Conservation (phyloP, 2,797 vertebrate genomes). For the Dallia pectoralis region DNA sequence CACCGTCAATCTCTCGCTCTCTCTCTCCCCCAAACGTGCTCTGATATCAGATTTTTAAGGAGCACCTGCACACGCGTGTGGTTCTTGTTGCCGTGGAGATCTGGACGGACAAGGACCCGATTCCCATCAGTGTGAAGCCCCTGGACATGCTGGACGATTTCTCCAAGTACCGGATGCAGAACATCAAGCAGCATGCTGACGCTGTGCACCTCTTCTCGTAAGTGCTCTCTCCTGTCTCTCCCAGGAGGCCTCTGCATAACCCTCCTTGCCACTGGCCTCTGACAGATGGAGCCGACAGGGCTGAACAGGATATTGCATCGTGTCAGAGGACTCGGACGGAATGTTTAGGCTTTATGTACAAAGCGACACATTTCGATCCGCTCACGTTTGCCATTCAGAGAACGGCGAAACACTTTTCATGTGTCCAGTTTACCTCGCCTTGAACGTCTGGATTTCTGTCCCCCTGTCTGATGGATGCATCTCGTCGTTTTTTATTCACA, state of each 20-base stretch:
- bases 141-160: slow-evolving; percentile 92
- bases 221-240: slow-evolving; percentile 47
- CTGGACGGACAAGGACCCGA: slow-evolving; percentile 93
- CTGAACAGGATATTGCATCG: not conserved
- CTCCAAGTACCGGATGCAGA: slow-evolving; percentile 89
- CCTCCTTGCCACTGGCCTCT: not conserved
- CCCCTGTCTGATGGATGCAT: slow-evolving; percentile 1
- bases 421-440: not conserved
- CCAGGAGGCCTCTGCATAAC: not conserved
- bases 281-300: not conserved
- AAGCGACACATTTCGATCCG: not conserved
- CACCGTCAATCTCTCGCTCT: slow-evolving; percentile 11
- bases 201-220: slow-evolving; percentile 95
- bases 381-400: not conserved
- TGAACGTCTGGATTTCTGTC: not conserved
- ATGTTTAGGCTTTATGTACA: not conserved
- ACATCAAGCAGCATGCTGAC: slow-evolving; percentile 87
- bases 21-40: slow-evolving; percentile 29
- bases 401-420: not conserved
- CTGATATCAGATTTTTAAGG: slow-evolving; percentile 90
- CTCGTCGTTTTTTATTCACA: slow-evolving; percentile 46
- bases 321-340: not conserved
- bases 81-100: slow-evolving; percentile 95
- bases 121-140: slow-evolving; percentile 84
- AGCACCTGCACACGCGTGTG: slow-evolving; percentile 93